These are phyloP conservation scores for Daktulosphaira vitifoliae DNA, from an alignment of 1,140 invertebrate species.

Conservation along the genomic window DNA sequence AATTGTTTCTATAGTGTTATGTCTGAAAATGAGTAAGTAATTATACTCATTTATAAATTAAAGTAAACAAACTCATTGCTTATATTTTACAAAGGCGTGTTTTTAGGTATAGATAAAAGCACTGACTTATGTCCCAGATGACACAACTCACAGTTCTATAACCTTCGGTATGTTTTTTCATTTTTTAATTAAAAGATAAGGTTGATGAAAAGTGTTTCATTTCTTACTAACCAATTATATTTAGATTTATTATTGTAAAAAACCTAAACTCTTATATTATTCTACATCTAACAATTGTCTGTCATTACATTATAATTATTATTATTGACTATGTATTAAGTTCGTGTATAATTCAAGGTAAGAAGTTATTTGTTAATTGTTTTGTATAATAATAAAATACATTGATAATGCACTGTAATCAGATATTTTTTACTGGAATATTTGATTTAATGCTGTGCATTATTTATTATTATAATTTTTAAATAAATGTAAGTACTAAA, in stretches of 20 bases:
- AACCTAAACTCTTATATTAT: conserved; percentile 22
- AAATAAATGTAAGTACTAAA: conserved; percentile 30
- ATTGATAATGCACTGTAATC: conserved; percentile 9
- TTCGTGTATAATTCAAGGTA: conserved; percentile 26
- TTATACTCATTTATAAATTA: conserved; percentile 14
- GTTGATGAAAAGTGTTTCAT: conserved; percentile 15
- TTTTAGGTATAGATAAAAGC: conserved; percentile 26
- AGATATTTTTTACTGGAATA: conserved; percentile 14
- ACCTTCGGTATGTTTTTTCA: conserved; percentile 30
- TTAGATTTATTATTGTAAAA: conserved; percentile 27
- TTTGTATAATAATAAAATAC: conserved; percentile 3
- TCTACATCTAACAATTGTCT: conserved; percentile 26
- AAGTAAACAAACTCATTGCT: background rate
- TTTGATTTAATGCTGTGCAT: conserved; percentile 13
- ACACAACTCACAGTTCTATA: conserved; percentile 16
- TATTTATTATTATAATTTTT: conserved; percentile 9
- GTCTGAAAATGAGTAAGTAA: conserved; percentile 31
- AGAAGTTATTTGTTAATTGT: conserved; percentile 13
- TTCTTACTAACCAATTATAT: conserved; percentile 22
- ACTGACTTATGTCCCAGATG: conserved; percentile 23
- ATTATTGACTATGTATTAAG: conserved; percentile 28
- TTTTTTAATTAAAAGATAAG: conserved; percentile 16
- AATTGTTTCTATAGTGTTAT: conserved; percentile 32
- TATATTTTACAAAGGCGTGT: conserved; percentile 16
- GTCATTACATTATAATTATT: conserved; percentile 32